Base-by-base conservation (phyloP, 2,888 invertebrate genomes). In the Stenodema calcarata region DNA sequence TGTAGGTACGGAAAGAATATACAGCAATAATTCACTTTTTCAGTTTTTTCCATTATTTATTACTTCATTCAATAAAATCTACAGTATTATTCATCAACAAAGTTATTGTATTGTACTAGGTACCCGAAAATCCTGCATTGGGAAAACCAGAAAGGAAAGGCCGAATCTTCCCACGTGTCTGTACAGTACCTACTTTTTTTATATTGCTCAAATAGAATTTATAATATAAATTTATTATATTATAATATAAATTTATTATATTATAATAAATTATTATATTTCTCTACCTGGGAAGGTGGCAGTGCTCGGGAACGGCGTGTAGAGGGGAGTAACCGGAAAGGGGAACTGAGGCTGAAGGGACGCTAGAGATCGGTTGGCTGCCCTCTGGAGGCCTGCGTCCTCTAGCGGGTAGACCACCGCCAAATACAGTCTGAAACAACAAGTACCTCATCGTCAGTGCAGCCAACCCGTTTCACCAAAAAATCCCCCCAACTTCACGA, bases 381-480 rank as follows among this genome's bases (percentile, higher is more conserved):
- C 62, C 28, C 87, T 75, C 76, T 84, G 87, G 18, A 88, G 73
- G 23, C 88, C 88, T 18, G 86, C 27, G 80, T 88, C 88, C 79
- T 69, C 76, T 70, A 70, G 78, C 23, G 88, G 86, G 86, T 87
- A 88, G 41, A 88, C 83, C 86, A 88, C 88, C 30, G 86, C 88
- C 76, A 88, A 62, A 73, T 88, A 88, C 35, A 86, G 70, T 70
- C 88, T 88, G 86, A 0, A 88, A 87, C 47, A 54, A 54, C 1
- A 54, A 54, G 7, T 7, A 2, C 7, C n/a, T n/a, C n/a, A n/a
- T n/a, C n/a, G n/a, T n/a, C n/a, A n/a, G n/a, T n/a, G n/a, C n/a
- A n/a, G n/a, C n/a, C n/a, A n/a, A n/a, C n/a, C n/a, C n/a, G n/a
- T n/a, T n/a, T n/a, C n/a, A n/a, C n/a, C n/a, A n/a, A n/a, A n/a